Percentiles rank a stretch among this genome's conserved stretches.
These are phyloP conservation scores for Simalia tracyae DNA, from an alignment of 2,797 vertebrate genomes.

Conservation along the genomic window DNA sequence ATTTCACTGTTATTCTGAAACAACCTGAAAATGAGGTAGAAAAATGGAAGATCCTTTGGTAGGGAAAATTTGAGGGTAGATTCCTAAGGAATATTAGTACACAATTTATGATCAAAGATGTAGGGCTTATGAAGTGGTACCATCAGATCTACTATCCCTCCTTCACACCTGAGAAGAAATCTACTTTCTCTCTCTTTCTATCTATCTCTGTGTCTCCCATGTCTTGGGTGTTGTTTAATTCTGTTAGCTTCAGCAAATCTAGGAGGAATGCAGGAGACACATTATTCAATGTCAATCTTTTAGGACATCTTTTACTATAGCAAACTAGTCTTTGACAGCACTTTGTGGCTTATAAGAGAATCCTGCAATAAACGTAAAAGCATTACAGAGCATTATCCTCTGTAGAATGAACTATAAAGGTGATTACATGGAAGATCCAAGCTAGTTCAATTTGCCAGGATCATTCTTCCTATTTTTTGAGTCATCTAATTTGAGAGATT, in stretches of 20 bases:
- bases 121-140: no score
- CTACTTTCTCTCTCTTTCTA: background rate
- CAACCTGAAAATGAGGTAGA: background rate
- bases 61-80: background rate
- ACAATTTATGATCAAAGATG: background rate
- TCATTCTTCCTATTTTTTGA: constrained; percentile 47
- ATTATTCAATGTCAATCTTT: constrained; percentile 38
- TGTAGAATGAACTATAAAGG: constrained; percentile 49
- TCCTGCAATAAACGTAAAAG: constrained; percentile 48
- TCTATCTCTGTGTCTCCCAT: background rate
- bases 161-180: background rate
- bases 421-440: constrained; percentile 47
- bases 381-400: constrained; percentile 56
- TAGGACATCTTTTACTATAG: constrained; percentile 24
- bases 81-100: background rate
- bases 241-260: constrained; percentile 38
- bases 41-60: background rate
- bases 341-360: constrained; percentile 39
- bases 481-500: constrained; percentile 61
- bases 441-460: constrained; percentile 33
- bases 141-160: background rate
- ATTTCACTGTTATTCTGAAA: background rate
- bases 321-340: constrained; percentile 35
- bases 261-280: background rate
- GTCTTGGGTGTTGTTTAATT: constrained; percentile 27